A percentile compares a stretch with the other conserved stretches of the same genome.
Conservation (phyloP, 2,797 vertebrate species). For the Pygocentrus nattereri region DNA sequence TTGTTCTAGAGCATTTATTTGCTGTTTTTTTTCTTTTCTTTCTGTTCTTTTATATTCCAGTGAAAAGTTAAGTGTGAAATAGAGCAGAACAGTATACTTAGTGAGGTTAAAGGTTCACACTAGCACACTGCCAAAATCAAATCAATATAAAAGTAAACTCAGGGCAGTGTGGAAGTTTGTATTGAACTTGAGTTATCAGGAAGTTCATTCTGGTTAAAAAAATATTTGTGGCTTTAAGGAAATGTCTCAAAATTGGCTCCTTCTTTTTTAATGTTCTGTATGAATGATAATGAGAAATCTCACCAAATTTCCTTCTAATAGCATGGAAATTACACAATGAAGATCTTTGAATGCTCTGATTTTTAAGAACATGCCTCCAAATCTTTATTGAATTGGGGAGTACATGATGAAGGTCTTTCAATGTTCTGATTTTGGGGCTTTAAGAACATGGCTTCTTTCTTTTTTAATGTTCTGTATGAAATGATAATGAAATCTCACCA, state of each 20-base stretch:
- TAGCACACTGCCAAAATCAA: not conserved
- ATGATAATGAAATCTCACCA: not conserved
- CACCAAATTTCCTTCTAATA: too few species aligned
- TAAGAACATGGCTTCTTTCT: not conserved
- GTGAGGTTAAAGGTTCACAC: not conserved
- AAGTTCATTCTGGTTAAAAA: not conserved
- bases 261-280: too few species aligned
- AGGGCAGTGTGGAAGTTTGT: slow-evolving; percentile 1
- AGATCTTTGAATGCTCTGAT: slow-evolving; percentile 75
- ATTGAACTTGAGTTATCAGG: not conserved
- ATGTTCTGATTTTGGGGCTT: slow-evolving; percentile 57
- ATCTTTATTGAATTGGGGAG: slow-evolving; percentile 62
- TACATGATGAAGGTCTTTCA: too few species aligned
- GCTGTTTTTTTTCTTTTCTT: too few species aligned
- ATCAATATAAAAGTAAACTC: not conserved
- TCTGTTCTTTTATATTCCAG: not conserved
- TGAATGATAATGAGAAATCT: too few species aligned
- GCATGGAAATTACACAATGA: slow-evolving; percentile 82
- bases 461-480: not conserved
- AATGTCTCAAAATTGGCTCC: too few species aligned
- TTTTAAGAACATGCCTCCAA: not conserved
- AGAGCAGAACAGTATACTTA: not conserved
- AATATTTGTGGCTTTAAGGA: too few species aligned
- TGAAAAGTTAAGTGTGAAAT: not conserved
- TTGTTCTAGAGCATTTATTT: too few species aligned